Evolutionary conservation across 1,140 invertebrate genomes (phyloP), one percentile per base, ranked within the genome.

Genomic region (Scaptodrosophila lebanonensis): DNA sequence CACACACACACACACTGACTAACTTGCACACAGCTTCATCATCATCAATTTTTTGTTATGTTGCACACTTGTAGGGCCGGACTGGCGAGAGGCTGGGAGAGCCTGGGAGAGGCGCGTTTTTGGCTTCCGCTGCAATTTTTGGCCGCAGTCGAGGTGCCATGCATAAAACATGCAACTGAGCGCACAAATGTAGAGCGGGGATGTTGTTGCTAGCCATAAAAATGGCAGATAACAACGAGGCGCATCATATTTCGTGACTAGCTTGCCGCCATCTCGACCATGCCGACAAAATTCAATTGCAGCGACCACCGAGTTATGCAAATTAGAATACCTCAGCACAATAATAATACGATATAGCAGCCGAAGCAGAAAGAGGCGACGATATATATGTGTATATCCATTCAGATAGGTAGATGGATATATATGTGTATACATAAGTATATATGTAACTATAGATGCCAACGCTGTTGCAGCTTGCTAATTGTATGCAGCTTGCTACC

Each of bases 271-370:
- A 49, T 39, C 7, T 42, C 17, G 20, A 9, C 25, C 36, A 35
- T 44, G 40, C 52, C 52, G 73, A 79, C 73, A 79, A 77, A 77
- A 77, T 73, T 77, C 73, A 77, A 77, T 77, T 77, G 73, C 58
- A 59, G 57, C 54, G 53, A 53, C 30, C 63, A 50, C 16, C 45
- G 9, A 58, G 67, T 68, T 58, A 77, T 77, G 73, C 73, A 77
- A 79, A 77, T 79, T 72, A 65, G 67, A 63, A 59, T 66, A 40
- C 51, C 72, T 58, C 53, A 56, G 35, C 53, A 49, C 36, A 49
- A 17, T 48, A 25, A 25, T 25, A 25, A 25, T 25, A 8, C 12
- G 29, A 42, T 22, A 22, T 25, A 43, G 38, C 39, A 20, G 44
- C 13, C n/a, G 25, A 17, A 38, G 25, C 43, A 48, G 36, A 11